Base-by-base conservation (phyloP, 2,888 invertebrate genomes). In the Phyllotreta cruciferae region DNA sequence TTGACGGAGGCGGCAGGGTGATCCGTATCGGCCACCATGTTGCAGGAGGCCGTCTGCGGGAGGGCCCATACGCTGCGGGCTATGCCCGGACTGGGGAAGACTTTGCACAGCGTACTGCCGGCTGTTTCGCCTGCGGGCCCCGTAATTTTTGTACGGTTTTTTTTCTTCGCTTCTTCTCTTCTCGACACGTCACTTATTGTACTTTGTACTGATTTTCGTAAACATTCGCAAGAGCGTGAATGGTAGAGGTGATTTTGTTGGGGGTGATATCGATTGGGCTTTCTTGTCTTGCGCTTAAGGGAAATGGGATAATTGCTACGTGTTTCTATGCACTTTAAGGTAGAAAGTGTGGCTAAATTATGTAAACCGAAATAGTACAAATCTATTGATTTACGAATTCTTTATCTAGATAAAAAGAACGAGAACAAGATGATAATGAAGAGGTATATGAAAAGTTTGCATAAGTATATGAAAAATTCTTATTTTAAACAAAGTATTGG, bases 21-120 rank as follows among this genome's bases (percentile, higher is more conserved):
- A 67, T 84, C 89, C 71, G 86, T 84, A 71, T 90, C 90, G 3
- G 89, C 88, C 64, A 89, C 89, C 90, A 91, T 91, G 75, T 88
- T 88, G 83, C 90, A 91, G 71, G 90, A 89, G 80, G 88, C 88
- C 82, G 88, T 88, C 83, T 88, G 90, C 84, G 90, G 89, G 85
- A 92, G 85, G 82, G 92, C 92, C 93, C 93, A 93, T 80, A 93
- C 92, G 82, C 91, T 93, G 81, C 91, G 91, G 83, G 93, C 93
- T 82, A 91, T 90, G 87, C 93, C 93, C 84, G 92, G 92, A 82
- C 92, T 92, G 69, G 93, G 91, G 81, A 89, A 90, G 83, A 91
- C 90, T 73, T 81, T 81, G 76, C 80, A 80, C 72, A 79, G 79
- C 81, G 81, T 81, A 74, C 78, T 80, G 80, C 73, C 75, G 77